Conservation (phyloP, 2,797 vertebrate genomes). For the Sebastes kiyomatsui region DNA sequence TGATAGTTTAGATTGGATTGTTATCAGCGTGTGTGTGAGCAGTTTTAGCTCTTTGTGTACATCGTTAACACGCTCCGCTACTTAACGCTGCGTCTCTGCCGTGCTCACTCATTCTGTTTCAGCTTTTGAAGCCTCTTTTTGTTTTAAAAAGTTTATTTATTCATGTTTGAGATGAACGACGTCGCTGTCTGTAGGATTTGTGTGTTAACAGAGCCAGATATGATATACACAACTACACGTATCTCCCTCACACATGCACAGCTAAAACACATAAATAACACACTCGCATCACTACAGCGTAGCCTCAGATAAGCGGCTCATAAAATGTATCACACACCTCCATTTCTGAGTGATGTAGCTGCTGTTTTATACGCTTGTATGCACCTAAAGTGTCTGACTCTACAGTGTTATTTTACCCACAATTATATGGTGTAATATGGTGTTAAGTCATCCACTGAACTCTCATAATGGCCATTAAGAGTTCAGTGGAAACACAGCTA, state of each 20-base stretch:
- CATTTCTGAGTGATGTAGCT: background rate
- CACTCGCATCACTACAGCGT: background rate
- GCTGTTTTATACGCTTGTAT: background rate
- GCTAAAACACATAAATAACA: slow-evolving; percentile 13
- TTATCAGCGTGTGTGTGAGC: slow-evolving; percentile 53
- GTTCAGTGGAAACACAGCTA: background rate
- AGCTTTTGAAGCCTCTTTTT: slow-evolving; percentile 15
- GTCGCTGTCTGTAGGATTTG: background rate
- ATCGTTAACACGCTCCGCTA: slow-evolving; percentile 28
- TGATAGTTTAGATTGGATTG: slow-evolving; percentile 23
- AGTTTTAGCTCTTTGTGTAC: slow-evolving; percentile 29
- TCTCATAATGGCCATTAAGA: slow-evolving; percentile 1
- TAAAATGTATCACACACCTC: background rate
- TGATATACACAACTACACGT: background rate
- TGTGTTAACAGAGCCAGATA: slow-evolving; percentile 6
- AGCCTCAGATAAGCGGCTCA: slow-evolving; percentile 15
- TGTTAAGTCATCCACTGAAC: background rate
- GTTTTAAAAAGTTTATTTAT: slow-evolving; percentile 4
- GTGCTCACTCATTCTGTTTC: slow-evolving; percentile 1
- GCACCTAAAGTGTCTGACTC: background rate
- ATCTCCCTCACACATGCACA: slow-evolving; percentile 1
- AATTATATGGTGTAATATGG: background rate
- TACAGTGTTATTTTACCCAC: background rate
- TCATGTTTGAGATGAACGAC: background rate
- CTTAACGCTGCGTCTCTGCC: background rate